Percentiles rank a stretch among this genome's conserved stretches.
Evolutionary conservation across 2,888 invertebrate species (phyloP).

Genomic region (Beris chalybata): DNA sequence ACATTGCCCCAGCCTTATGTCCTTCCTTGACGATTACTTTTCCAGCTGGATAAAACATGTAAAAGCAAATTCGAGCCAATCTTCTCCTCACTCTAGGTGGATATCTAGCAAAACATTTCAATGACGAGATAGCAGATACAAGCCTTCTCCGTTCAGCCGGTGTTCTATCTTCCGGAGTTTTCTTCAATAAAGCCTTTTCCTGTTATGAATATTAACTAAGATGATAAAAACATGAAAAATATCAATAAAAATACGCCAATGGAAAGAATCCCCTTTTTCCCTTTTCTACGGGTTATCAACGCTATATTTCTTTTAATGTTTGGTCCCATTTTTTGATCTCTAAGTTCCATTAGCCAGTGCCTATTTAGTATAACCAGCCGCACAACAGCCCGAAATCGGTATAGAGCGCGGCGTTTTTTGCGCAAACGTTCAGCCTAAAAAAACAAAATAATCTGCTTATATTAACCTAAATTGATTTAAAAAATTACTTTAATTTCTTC

Average conservation of each 20-base stretch:
- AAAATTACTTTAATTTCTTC: constrained; percentile 6
- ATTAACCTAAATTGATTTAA: neutral
- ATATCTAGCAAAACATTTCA: constrained; percentile 65
- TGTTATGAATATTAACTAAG: constrained; percentile 42
- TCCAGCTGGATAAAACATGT: constrained; percentile 63
- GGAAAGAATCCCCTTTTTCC: constrained; percentile 59
- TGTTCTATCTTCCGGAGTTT: constrained; percentile 60
- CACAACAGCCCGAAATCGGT: constrained; percentile 60
- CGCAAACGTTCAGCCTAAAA: constrained; percentile 46
- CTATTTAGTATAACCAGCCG: constrained; percentile 60
- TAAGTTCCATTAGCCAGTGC: constrained; percentile 60
- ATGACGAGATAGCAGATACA: constrained; percentile 61
- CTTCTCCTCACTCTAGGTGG: constrained; percentile 64
- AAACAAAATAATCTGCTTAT: neutral
- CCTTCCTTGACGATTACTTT: constrained; percentile 65
- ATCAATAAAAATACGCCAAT: constrained; percentile 53
- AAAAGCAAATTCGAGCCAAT: constrained; percentile 64
- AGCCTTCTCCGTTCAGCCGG: constrained; percentile 64
- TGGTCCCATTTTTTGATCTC: constrained; percentile 47
- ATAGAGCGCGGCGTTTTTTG: constrained; percentile 58
- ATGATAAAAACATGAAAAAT: no score
- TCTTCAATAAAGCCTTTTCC: constrained; percentile 66
- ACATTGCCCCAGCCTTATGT: constrained; percentile 63
- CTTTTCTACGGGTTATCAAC: constrained; percentile 58
- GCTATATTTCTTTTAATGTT: constrained; percentile 62